phyloP scores from a whole-genome alignment of 2,113 vertebrate genomes.

The Rhegmatorhina hoffmannsi region DNA sequence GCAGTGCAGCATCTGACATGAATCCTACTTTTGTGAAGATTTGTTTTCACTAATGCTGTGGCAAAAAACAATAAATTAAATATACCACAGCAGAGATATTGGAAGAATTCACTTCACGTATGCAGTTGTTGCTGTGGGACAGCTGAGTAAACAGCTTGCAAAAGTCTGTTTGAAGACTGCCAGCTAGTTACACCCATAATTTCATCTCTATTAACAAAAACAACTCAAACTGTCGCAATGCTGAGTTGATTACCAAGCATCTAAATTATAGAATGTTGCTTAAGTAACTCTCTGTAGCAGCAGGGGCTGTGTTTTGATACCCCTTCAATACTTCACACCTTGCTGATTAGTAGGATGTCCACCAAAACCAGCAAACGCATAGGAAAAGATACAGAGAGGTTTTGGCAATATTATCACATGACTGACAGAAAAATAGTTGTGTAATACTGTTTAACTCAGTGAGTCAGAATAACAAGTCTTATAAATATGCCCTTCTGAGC shows the following conservation, averaged over 20 bases:
- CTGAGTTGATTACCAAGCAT: constrained; percentile 60
- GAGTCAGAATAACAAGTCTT: constrained; percentile 67
- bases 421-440: constrained; percentile 76
- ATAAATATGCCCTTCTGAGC: constrained; percentile 63
- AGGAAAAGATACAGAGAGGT: constrained; percentile 67
- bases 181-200: constrained; percentile 86
- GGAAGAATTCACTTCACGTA: constrained; percentile 79
- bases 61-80: constrained; percentile 73
- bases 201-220: constrained; percentile 86
- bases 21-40: background rate
- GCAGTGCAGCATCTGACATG: background rate
- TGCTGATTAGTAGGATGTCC: constrained; percentile 71
- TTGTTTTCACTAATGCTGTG: constrained; percentile 39
- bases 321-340: constrained; percentile 63
- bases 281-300: constrained; percentile 70
- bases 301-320: constrained; percentile 69
- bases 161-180: constrained; percentile 79
- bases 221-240: constrained; percentile 75
- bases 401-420: constrained; percentile 63
- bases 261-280: constrained; percentile 75
- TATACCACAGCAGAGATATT: constrained; percentile 71
- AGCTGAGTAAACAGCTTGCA: constrained; percentile 86
- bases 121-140: constrained; percentile 79
- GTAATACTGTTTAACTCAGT: constrained; percentile 61
- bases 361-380: constrained; percentile 69